Percentiles rank a stretch among this genome's conserved stretches.
Conservation (phyloP, 2,797 vertebrate genomes). For the Lutjanus argentimaculatus region DNA sequence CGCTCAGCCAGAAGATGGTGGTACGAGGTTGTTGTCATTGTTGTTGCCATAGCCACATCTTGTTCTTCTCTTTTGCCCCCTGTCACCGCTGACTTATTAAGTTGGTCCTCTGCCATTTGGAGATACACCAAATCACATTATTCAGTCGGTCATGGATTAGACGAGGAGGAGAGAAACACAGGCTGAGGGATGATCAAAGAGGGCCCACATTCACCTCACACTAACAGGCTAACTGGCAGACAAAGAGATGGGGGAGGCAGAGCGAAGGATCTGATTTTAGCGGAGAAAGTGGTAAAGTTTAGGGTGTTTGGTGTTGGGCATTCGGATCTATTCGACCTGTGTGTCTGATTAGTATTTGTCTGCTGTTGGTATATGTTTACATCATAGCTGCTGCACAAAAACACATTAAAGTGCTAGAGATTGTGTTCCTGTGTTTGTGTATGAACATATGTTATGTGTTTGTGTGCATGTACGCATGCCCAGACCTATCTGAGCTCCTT, state of each 20-base stretch:
- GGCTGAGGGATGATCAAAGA: constrained; percentile 94
- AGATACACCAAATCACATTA: constrained; percentile 98
- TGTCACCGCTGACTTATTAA: constrained; percentile 89
- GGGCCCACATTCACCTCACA: constrained; percentile 91
- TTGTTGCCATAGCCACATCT: constrained; percentile 64
- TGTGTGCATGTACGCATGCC: constrained; percentile 54
- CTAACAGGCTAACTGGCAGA: constrained; percentile 83
- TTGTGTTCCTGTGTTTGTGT: constrained; percentile 34
- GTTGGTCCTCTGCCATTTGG: constrained; percentile 91
- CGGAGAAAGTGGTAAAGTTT: constrained; percentile 47
- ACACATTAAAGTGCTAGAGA: constrained; percentile 40
- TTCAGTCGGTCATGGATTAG: constrained; percentile 95
- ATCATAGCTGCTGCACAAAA: constrained; percentile 37
- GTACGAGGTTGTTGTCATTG: constrained; percentile 73
- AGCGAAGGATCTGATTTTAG: constrained; percentile 90
- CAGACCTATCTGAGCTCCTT: constrained; percentile 59
- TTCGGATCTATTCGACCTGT: constrained; percentile 40
- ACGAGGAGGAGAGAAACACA: constrained; percentile 90
- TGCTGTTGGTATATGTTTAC: constrained; percentile 52
- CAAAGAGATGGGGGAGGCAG: constrained; percentile 87
- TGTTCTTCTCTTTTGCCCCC: constrained; percentile 48
- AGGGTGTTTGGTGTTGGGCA: constrained; percentile 33
- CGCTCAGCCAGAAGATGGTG: constrained; percentile 88
- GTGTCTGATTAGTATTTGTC: constrained; percentile 30
- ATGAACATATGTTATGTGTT: constrained; percentile 53